Conservation (phyloP, 2,888 invertebrate species). For the Ariolimax columbianus region DNA sequence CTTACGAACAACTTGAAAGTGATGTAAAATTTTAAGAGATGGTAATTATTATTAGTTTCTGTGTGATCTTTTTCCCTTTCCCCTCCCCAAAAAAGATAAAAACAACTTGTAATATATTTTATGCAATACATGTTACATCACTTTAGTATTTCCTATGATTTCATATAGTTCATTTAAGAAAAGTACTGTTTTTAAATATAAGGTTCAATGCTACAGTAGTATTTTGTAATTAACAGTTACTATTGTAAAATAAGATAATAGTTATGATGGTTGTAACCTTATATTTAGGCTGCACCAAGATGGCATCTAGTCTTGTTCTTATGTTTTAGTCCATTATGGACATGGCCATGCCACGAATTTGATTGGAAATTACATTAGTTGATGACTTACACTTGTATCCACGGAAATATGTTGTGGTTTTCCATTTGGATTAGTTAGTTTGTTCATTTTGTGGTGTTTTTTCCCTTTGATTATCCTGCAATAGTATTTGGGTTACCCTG, state of each 20-base stretch:
- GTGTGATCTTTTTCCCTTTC: neutral
- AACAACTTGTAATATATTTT: neutral
- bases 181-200: neutral
- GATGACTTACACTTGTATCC: no score
- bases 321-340: no score
- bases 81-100: neutral
- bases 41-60: slow-evolving; percentile 2
- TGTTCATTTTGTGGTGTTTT: no score
- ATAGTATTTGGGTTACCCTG: no score
- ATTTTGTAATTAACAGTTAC: neutral
- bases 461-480: no score
- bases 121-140: neutral
- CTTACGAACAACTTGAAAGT: slow-evolving; percentile 8
- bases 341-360: no score
- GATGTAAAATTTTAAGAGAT: slow-evolving; percentile 1
- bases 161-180: no score
- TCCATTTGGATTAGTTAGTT: no score
- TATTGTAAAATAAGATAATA: neutral
- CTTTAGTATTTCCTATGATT: neutral
- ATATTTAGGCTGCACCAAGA: no score
- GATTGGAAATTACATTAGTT: no score
- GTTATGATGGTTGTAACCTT: neutral
- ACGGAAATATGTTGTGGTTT: no score
- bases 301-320: no score
- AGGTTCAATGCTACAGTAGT: neutral